phyloP scores from a whole-genome alignment of 2,888 invertebrate genomes.

The Eristalis tenax region DNA sequence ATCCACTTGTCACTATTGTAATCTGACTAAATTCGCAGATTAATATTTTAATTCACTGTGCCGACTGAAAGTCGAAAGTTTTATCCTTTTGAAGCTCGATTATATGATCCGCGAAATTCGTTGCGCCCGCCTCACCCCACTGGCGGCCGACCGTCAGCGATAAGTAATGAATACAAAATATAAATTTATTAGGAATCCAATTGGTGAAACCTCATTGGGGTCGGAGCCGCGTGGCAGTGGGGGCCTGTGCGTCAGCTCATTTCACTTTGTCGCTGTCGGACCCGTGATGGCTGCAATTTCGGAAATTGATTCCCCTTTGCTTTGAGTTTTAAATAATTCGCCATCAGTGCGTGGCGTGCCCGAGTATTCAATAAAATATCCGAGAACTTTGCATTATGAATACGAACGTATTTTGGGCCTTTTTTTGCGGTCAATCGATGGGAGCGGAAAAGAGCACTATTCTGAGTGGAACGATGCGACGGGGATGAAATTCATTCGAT shows the following conservation, averaged over 20 bases:
- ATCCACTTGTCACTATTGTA: conserved; percentile 1
- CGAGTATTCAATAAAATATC: conserved; percentile 42
- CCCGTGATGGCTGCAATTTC: conserved; percentile 49
- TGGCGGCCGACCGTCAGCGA: neutral
- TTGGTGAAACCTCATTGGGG: conserved; percentile 50
- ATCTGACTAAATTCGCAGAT: conserved; percentile 25
- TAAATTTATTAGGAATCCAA: conserved; percentile 62
- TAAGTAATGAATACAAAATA: conserved; percentile 63
- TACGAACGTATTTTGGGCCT: conserved; percentile 21
- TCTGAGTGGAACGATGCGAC: neutral
- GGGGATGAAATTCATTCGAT: conserved; percentile 44
- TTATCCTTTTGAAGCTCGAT: conserved; percentile 28
- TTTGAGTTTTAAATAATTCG: conserved; percentile 56
- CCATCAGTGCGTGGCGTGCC: conserved; percentile 9
- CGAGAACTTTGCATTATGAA: conserved; percentile 51
- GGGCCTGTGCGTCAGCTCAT: neutral
- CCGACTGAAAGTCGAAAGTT: conserved; percentile 26
- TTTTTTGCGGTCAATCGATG: conserved; percentile 64
- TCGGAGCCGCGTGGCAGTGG: neutral
- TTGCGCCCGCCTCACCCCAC: neutral
- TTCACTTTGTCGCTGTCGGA: conserved; percentile 19
- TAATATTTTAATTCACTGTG: conserved; percentile 33
- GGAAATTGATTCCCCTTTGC: conserved; percentile 57
- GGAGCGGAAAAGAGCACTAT: conserved; percentile 17
- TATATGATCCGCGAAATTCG: conserved; percentile 46